Evolutionary conservation across 2,888 invertebrate species (phyloP).

Genomic region (Lingula anatina): DNA sequence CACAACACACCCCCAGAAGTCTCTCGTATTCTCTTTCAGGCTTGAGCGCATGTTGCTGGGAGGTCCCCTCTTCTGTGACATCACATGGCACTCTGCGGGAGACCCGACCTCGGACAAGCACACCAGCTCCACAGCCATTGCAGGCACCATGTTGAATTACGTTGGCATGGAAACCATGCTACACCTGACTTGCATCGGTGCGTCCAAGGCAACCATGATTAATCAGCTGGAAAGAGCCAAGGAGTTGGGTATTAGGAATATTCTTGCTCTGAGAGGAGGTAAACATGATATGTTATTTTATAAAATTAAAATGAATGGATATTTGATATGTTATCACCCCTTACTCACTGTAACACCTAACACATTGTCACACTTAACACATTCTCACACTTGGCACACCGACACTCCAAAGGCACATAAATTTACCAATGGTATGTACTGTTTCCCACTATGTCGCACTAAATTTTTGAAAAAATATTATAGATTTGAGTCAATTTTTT

Average conservation of each 20-base stretch:
- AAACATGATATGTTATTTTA: too few species aligned
- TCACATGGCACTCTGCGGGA: slow-evolving; percentile 60
- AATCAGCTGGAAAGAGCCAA: slow-evolving; percentile 59
- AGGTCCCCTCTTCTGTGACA: slow-evolving; percentile 59
- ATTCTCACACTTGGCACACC: too few species aligned
- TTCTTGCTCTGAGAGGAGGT: slow-evolving; percentile 74
- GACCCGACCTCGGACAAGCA: slow-evolving; percentile 57
- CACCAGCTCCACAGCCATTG: slow-evolving; percentile 59
- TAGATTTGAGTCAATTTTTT: too few species aligned
- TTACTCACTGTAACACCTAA: too few species aligned
- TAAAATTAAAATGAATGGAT: too few species aligned
- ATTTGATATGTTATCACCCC: too few species aligned
- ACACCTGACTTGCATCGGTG: slow-evolving; percentile 58
- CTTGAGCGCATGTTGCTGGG: slow-evolving; percentile 56
- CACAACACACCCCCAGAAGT: too few species aligned
- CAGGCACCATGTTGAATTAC: slow-evolving; percentile 57
- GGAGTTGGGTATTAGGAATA: slow-evolving; percentile 62
- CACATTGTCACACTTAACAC: too few species aligned
- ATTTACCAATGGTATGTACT: too few species aligned
- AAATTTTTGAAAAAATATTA: too few species aligned
- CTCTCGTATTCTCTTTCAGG: slow-evolving; percentile 46
- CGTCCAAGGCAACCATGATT: slow-evolving; percentile 51
- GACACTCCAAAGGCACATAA: too few species aligned
- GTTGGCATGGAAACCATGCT: slow-evolving; percentile 60
- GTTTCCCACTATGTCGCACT: too few species aligned